These are phyloP conservation scores for Cirrhinus molitorella DNA, from an alignment of 2,797 vertebrate species.

Conservation along the genomic window DNA sequence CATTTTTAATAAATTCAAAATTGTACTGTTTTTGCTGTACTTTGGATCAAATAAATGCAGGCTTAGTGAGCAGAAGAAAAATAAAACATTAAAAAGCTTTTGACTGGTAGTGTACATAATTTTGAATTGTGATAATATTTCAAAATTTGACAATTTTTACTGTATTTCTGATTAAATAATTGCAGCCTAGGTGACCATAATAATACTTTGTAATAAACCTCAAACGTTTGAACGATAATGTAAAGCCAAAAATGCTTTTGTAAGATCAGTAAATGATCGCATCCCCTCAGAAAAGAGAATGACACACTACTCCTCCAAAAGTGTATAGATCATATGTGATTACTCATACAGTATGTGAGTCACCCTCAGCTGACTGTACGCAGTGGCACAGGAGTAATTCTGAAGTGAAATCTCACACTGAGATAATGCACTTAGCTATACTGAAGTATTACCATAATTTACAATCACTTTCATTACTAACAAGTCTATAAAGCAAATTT, in stretches of 20 bases:
- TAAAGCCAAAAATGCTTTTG: slow-evolving; percentile 5
- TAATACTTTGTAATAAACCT: neutral
- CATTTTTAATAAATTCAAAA: no score
- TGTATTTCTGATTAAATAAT: neutral
- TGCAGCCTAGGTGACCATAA: neutral
- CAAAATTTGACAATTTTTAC: neutral
- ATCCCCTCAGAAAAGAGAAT: slow-evolving; percentile 6
- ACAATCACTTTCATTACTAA: neutral
- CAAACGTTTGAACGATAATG: neutral
- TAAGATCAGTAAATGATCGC: slow-evolving; percentile 1
- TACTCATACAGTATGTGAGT: slow-evolving; percentile 42
- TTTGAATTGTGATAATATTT: neutral
- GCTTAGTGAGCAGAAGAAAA: no score
- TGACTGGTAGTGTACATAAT: neutral
- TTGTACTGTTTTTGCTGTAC: no score
- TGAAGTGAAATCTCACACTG: neutral
- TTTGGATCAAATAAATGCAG: no score
- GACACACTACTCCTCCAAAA: neutral
- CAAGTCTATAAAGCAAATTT: neutral
- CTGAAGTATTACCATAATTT: neutral
- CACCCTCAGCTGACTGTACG: slow-evolving; percentile 51
- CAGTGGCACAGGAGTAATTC: slow-evolving; percentile 4
- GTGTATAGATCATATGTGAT: slow-evolving; percentile 19
- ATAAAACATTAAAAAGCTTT: no score
- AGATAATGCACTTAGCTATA: neutral